A percentile compares a stretch with the other conserved stretches of the same genome.
These are phyloP conservation scores for Cantharis nigra DNA, from an alignment of 2,888 invertebrate species.

Conservation along the genomic window DNA sequence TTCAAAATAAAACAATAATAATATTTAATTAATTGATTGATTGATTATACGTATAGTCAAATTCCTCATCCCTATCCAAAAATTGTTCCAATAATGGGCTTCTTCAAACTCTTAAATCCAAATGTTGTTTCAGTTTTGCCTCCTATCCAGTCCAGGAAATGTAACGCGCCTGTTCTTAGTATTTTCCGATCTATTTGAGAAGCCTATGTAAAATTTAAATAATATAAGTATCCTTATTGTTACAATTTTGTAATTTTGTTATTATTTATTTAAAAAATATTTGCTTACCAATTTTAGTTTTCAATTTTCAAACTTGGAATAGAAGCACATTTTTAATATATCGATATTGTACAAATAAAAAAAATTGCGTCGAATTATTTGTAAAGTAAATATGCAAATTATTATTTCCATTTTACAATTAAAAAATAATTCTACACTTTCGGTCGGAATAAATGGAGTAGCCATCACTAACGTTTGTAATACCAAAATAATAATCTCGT, in stretches of 20 bases:
- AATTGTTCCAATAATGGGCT: too few species aligned
- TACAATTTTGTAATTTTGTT: too few species aligned
- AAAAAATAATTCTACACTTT: background rate
- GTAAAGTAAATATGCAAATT: background rate
- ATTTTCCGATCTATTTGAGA: background rate
- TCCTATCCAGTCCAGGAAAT: too few species aligned
- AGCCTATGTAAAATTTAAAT: background rate
- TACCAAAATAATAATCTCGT: background rate
- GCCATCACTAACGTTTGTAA: background rate
- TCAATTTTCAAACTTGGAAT: conserved; percentile 7
- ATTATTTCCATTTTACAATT: conserved; percentile 7
- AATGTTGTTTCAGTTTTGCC: too few species aligned
- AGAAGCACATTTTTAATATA: conserved; percentile 7
- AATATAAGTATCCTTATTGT: too few species aligned
- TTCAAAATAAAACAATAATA: too few species aligned
- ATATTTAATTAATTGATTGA: too few species aligned
- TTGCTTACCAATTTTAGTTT: background rate
- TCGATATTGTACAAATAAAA: conserved; percentile 8
- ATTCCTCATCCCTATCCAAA: too few species aligned
- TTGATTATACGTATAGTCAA: too few species aligned
- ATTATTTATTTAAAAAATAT: background rate
- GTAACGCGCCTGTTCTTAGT: too few species aligned
- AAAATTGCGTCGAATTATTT: conserved; percentile 1
- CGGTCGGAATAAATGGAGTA: conserved; percentile 3
- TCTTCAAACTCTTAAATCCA: too few species aligned